phyloP scores from a whole-genome alignment of 2,113 vertebrate species.

The Xyliphius kryptos region DNA sequence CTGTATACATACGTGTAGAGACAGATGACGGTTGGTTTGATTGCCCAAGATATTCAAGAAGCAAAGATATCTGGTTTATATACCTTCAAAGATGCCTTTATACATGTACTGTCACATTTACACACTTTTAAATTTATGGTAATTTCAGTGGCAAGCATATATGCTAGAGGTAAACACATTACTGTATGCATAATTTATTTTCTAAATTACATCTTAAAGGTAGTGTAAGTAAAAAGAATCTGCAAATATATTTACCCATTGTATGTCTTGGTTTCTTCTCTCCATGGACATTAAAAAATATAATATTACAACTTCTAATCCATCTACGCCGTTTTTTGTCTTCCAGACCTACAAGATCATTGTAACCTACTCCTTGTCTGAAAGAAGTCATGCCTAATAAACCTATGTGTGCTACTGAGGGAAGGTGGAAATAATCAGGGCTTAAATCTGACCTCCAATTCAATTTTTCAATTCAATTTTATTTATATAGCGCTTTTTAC shows the following conservation, averaged over 20 bases:
- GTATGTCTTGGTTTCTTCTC: background rate
- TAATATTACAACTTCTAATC: too few relatives aligned
- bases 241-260: background rate
- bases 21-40: background rate
- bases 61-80: background rate
- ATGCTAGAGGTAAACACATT: background rate
- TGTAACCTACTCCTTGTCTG: too few relatives aligned
- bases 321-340: too few relatives aligned
- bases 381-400: too few relatives aligned
- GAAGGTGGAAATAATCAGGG: too few relatives aligned
- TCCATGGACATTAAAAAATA: too few relatives aligned
- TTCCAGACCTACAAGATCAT: too few relatives aligned
- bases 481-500: too few relatives aligned
- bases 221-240: background rate
- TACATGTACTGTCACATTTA: slow-evolving; percentile 2
- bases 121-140: slow-evolving; percentile 12
- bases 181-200: slow-evolving; percentile 8
- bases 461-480: too few relatives aligned
- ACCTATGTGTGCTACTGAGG: too few relatives aligned
- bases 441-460: too few relatives aligned
- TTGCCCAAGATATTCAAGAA: background rate
- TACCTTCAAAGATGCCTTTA: background rate
- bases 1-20: slow-evolving; percentile 16
- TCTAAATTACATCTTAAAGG: background rate
- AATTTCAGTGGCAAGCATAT: slow-evolving; percentile 8